These are phyloP conservation scores for Zaprionus inermis DNA, from an alignment of 1,140 invertebrate genomes.

Conservation along the genomic window DNA sequence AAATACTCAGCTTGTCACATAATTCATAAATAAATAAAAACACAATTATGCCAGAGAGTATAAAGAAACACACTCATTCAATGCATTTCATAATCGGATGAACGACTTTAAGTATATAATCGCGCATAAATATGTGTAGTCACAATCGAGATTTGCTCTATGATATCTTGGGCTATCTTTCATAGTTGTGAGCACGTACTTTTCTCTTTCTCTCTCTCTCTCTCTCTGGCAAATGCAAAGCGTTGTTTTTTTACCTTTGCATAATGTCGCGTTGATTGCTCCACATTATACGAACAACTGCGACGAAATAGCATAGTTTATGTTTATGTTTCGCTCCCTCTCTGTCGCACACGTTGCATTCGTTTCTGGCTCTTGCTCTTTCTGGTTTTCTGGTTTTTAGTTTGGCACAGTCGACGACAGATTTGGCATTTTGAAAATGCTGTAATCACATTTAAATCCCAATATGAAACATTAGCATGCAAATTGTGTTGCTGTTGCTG, in stretches of 20 bases:
- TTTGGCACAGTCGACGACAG: conserved; percentile 40
- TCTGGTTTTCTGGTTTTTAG: conserved; percentile 19
- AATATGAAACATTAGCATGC: conserved; percentile 30
- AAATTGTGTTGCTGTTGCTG: conserved; percentile 19
- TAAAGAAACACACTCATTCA: not conserved
- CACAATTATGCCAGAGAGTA: not conserved
- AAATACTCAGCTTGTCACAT: not conserved
- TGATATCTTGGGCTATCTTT: conserved; percentile 20
- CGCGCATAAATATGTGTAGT: conserved; percentile 7
- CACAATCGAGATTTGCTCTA: conserved; percentile 5
- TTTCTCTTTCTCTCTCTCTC: conserved; percentile 14
- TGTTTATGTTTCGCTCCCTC: conserved; percentile 10
- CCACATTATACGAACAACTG: conserved; percentile 79
- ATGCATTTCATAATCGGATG: not conserved
- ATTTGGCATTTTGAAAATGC: conserved; percentile 49
- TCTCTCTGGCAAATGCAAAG: no score
- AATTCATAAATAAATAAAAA: conserved; percentile 7
- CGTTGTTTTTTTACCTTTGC: conserved; percentile 74
- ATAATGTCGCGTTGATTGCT: conserved; percentile 81
- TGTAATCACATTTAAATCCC: conserved; percentile 39
- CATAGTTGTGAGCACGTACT: conserved; percentile 53
- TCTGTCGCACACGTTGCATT: conserved; percentile 12
- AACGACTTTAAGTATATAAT: not conserved
- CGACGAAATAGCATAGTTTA: conserved; percentile 71
- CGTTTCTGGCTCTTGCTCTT: conserved; percentile 16